Evolutionary conservation across 2,797 vertebrate species (phyloP), one percentile per base, ranked within the genome.

Genomic region (Chromis chromis): DNA sequence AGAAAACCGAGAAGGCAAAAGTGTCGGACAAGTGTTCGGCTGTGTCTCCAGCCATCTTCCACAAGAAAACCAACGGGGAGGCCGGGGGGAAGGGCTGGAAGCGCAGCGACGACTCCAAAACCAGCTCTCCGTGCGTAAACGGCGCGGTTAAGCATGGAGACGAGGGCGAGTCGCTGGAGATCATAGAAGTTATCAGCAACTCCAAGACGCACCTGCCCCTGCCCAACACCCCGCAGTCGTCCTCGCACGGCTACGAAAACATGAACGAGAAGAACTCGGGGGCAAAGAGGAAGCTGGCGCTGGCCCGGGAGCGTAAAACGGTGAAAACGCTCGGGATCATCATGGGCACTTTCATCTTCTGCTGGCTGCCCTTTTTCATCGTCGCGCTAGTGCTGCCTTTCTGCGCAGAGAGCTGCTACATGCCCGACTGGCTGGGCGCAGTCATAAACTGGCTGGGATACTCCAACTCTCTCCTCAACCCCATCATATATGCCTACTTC

Each of bases 371-470:
- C 5, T 99, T 99, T 86, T 99, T 99, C 93, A 98, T 98, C 70
- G 98, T 98, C 64, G 98, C 97, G 0, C 95, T 99, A 50, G 97
- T 98, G 69, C 77, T 98, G 83, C 98, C 98, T 67, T 98, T 99
- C 88, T 99, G 98, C 73, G 93, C 95, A 63, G 93, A 95, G 79
- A 94, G 94, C 83, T 99, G 98, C 87, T 96, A 94, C 84, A 98
- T 98, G 97, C 98, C 98, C 33, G 90, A 93, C 21, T 96, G 95
- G 94, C 78, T 99, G 81, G 94, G 93, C 19, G 96, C 96, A 36
- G 95, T 99, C 58, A 98, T 99, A 72, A 99, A 97, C 92, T 99
- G 98, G 98, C 94, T 99, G 72, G 98, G 98, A 78, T 99, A 99
- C 86, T 98, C 98, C 83, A 99, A 99, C 92, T 99, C 98, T 13